Base-by-base conservation (phyloP, 2,113 vertebrate genomes). In the Panthera tigris region DNA sequence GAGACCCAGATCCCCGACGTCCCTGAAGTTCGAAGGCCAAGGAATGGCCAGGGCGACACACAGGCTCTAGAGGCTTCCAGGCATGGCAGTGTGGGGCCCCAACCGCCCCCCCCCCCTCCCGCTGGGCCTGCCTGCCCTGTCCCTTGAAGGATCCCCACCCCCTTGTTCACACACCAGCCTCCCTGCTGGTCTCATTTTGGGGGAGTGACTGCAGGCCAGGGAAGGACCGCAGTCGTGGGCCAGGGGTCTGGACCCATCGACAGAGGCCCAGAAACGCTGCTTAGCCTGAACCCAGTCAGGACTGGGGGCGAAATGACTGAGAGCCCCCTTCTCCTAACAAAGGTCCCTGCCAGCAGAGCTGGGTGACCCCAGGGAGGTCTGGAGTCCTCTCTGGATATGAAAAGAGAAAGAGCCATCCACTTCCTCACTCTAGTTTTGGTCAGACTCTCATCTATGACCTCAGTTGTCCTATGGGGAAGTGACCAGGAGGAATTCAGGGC, bases 1-100 rank as follows among this genome's bases (percentile, higher is more conserved):
- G 45, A 82, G 83, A 92, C 94, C 65, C 15, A 4, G 65, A 88
- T 92, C 94, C 95, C 94, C 95, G 83, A 97, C 33, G 90, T 80
- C 85, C 50, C 73, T 4, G 33, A 90, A 45, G n/a, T 66, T 94
- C 11, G 15, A n/a, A 85, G 50, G 89, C 50, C 7, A 16, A 76
- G 84, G 36, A 25, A 25, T 61, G 36, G 71, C 74, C 61, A 29
- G 15, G 50, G 63, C 19, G 80, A 84, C 50, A 89, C 81, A 1
- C 65, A 11, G 16, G 61, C 41, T 33, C 11, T 61, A 27, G 80
- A 82, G 63, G 57, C 88, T 71, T 81, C 80, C 85, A 41, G 90
- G 80, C 23, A 3, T 73, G 69, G 50, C 79, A 89, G 73, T 5
- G 14, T 29, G 36, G 0, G 36, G 0, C 69, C 94, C 48, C 90